These are phyloP conservation scores for Bhutanitis thaidina DNA, from an alignment of 2,888 invertebrate genomes.

Conservation along the genomic window DNA sequence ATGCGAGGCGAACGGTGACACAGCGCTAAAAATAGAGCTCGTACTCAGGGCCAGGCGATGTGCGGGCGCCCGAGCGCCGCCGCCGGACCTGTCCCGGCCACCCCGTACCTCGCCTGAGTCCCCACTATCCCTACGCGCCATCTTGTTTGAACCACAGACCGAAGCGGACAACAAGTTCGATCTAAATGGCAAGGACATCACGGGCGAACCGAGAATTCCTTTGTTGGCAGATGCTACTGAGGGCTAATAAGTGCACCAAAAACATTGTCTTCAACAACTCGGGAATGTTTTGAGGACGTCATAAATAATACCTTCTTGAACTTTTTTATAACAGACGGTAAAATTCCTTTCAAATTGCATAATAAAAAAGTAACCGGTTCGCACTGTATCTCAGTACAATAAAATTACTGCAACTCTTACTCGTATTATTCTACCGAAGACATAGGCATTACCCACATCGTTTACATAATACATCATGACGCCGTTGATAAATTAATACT, in stretches of 20 bases:
- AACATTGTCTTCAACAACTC: slow-evolving; percentile 9
- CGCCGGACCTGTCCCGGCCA: slow-evolving; percentile 39
- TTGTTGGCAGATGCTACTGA: slow-evolving; percentile 6
- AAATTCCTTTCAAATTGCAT: slow-evolving; percentile 38
- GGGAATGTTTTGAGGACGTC: slow-evolving; percentile 9
- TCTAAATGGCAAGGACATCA: slow-evolving; percentile 53
- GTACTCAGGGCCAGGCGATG: slow-evolving; percentile 45
- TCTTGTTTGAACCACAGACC: slow-evolving; percentile 61
- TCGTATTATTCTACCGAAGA: slow-evolving; percentile 2
- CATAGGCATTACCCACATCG: background rate
- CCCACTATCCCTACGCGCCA: slow-evolving; percentile 59
- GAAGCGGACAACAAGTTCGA: slow-evolving; percentile 47
- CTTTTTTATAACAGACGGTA: slow-evolving; percentile 20
- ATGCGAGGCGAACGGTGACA: slow-evolving; percentile 65
- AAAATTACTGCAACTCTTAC: slow-evolving; percentile 18
- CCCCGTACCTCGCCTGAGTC: slow-evolving; percentile 50
- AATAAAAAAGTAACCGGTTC: slow-evolving; percentile 43
- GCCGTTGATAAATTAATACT: no score
- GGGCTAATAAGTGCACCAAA: slow-evolving; percentile 5
- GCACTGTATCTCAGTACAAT: slow-evolving; percentile 10
- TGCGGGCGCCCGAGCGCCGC: slow-evolving; percentile 39
- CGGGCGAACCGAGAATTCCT: slow-evolving; percentile 38
- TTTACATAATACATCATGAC: background rate
- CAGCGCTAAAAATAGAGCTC: slow-evolving; percentile 76
- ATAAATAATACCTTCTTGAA: slow-evolving; percentile 6